Evolutionary conservation across 1,140 invertebrate genomes (phyloP).

Genomic region (Drosophila azteca): DNA sequence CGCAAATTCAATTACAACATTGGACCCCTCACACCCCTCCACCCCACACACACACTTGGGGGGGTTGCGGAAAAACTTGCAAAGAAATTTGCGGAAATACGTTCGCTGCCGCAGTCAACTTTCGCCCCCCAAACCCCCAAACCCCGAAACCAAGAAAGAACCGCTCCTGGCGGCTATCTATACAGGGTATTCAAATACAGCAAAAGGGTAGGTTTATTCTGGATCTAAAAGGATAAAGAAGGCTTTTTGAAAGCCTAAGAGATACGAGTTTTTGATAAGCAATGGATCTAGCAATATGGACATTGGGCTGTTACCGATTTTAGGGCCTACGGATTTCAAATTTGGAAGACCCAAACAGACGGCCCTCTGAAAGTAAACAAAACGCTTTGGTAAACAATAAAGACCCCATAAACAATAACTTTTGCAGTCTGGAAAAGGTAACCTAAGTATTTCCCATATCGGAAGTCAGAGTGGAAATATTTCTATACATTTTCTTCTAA

Average conservation of each 20-base stretch:
- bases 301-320: no score
- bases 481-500: no score
- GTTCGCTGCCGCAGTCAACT: slow-evolving; percentile 59
- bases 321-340: no score
- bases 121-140: slow-evolving; percentile 39
- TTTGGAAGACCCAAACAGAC: no score
- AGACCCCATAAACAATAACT: no score
- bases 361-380: no score
- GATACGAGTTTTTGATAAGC: no score
- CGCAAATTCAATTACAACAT: slow-evolving; percentile 80
- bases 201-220: not conserved
- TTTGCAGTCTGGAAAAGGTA: not conserved
- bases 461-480: no score
- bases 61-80: slow-evolving; percentile 49
- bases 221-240: no score
- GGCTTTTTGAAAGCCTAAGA: no score
- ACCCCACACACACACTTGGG: slow-evolving; percentile 7
- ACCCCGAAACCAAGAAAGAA: not conserved
- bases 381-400: no score
- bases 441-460: not conserved
- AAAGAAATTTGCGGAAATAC: slow-evolving; percentile 78
- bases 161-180: slow-evolving; percentile 12
- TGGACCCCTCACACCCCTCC: slow-evolving; percentile 8
- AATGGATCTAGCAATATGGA: no score
- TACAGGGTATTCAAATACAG: slow-evolving; percentile 20